phyloP scores from a whole-genome alignment of 2,797 vertebrate species.

The Artibeus lituratus region DNA sequence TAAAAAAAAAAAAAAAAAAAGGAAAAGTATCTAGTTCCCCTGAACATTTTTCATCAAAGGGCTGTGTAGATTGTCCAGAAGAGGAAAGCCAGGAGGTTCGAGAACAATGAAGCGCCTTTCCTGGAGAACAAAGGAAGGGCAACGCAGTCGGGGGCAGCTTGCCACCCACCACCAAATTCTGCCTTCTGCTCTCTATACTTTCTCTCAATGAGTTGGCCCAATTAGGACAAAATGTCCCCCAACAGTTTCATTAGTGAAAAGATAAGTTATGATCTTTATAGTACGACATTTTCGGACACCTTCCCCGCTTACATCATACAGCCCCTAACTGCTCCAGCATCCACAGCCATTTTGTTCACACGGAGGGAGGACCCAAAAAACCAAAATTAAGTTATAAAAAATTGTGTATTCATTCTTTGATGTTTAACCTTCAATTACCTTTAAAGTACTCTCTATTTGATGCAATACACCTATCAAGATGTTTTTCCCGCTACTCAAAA shows the following conservation, averaged over 20 bases:
- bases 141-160: background rate
- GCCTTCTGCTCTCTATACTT: background rate
- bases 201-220: background rate
- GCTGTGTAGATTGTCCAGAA: background rate
- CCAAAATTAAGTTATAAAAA: too few relatives aligned
- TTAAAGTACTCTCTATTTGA: too few relatives aligned
- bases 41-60: background rate
- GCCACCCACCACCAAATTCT: background rate
- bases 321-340: too few relatives aligned
- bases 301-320: background rate
- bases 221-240: background rate
- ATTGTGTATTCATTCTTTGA: too few relatives aligned
- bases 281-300: background rate
- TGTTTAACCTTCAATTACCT: too few relatives aligned
- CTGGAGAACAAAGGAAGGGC: background rate
- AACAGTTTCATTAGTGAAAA: background rate
- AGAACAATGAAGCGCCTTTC: background rate
- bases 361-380: too few relatives aligned
- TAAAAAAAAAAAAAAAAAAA: too few relatives aligned
- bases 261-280: background rate
- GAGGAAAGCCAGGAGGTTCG: background rate
- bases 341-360: background rate
- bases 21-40: background rate
- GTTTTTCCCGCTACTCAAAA: too few relatives aligned
- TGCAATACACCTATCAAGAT: too few relatives aligned